Evolutionary conservation across 2,113 vertebrate species (phyloP), one percentile per base, ranked within the genome.

Genomic region (Anarrhichthys ocellatus): DNA sequence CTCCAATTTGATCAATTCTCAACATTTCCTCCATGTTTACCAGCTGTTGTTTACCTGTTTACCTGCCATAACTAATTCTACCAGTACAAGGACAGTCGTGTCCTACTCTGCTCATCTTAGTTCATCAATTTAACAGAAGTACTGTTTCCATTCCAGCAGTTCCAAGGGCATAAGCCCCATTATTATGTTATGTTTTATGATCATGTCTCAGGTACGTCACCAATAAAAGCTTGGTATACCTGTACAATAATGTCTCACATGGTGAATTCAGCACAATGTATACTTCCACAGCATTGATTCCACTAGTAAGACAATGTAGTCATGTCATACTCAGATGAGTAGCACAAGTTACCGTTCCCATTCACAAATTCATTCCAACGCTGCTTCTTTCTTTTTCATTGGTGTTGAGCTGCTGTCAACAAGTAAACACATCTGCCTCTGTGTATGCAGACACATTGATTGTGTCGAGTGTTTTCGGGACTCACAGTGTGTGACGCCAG

Each of bases 401-500:
- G 20, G 50, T 3, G 20, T 10, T 61, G 29, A 32, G 27, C n/a
- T 13, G 5, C 54, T 48, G 46, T 54, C 48, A 7, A 38, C n/a
- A 22, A 59, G 7, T 9, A 34, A 69, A 69, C 29, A 63, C 7
- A 36, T 18, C 8, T 69, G 9, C 22, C n/a, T 17, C 2, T 32
- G 34, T 44, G 52, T 20, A 32, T 36, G 44, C 34, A 67, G 52
- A 80, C 32, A 34, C 18, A 42, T 2, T 2, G 10, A 70, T n/a
- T 38, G n/a, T 2, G 22, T 3, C 7, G 5, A 10, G 18, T 77
- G 32, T 52, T 4, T 20, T 32, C 20, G 22, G 73, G 61, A 97
- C 98, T 98, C 94, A 99, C 98, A 93, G 93, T 99, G 98, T 18
- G 98, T 99, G 94, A 99, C 98, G 73, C 98, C 98, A 78, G 98